Conservation (phyloP, 2,113 vertebrate species). For the Mobula hypostoma region DNA sequence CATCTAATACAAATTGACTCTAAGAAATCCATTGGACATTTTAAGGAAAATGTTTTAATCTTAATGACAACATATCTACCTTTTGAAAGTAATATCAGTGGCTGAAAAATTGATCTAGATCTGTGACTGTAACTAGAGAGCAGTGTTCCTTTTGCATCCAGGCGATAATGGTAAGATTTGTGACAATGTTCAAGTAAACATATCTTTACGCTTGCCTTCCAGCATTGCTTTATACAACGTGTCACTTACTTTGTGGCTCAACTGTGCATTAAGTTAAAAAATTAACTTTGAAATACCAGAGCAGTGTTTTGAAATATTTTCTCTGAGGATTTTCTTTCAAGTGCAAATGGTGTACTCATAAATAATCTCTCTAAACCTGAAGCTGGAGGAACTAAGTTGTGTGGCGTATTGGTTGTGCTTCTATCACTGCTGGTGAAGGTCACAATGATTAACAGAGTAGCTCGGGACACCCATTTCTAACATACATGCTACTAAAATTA, state of each 20-base stretch:
- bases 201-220: background rate
- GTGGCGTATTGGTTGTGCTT: background rate
- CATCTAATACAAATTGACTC: background rate
- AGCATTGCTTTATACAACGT: background rate
- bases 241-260: background rate
- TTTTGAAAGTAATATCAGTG: background rate
- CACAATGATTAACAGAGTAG: conserved; percentile 20
- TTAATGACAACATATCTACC: background rate
- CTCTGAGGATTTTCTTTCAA: conserved; percentile 1
- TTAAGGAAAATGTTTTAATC: background rate
- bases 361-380: background rate
- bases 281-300: conserved; percentile 29
- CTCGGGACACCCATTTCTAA: background rate
- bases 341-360: background rate
- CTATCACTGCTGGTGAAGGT: conserved; percentile 14
- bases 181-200: background rate
- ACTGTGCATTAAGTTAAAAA: background rate
- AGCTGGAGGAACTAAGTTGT: background rate
- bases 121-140: background rate
- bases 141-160: background rate
- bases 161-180: background rate
- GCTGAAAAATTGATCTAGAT: background rate
- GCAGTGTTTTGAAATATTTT: background rate
- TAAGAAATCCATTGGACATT: background rate
- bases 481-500: background rate